Conservation (phyloP, 2,797 vertebrate species). For the Microctenopoma stevenorrisi region DNA sequence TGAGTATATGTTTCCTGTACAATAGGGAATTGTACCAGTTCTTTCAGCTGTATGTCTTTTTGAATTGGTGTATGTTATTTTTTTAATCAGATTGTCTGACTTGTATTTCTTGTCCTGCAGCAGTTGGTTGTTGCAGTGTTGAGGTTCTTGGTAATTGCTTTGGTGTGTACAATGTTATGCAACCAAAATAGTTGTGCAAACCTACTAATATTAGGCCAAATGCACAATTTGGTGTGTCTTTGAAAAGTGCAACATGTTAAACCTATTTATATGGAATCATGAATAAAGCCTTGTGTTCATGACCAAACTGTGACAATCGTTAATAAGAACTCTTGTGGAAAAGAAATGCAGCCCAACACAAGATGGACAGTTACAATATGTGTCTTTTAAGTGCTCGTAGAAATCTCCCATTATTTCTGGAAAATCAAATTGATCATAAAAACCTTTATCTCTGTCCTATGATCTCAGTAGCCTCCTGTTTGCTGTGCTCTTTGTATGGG, state of each 20-base stretch:
- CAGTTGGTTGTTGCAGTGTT: background rate
- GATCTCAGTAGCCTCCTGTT: background rate
- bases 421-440: too few species aligned
- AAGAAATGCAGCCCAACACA: background rate
- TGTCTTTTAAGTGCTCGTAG: too few species aligned
- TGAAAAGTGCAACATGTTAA: conserved; percentile 2
- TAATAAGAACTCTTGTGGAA: too few species aligned
- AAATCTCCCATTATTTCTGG: too few species aligned
- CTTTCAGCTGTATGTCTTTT: background rate
- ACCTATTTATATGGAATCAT: background rate
- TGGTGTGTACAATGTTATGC: background rate
- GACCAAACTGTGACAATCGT: background rate
- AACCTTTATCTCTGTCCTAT: background rate
- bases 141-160: background rate
- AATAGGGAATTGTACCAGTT: background rate
- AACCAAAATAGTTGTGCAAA: background rate
- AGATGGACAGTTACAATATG: background rate
- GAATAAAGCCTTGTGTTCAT: background rate
- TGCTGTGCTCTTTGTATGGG: background rate
- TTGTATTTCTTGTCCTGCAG: background rate
- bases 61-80: too few species aligned
- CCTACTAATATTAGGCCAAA: background rate
- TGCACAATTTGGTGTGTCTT: too few species aligned
- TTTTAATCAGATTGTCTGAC: background rate
- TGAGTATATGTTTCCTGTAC: background rate